A percentile compares a stretch with the other conserved stretches of the same genome.
Evolutionary conservation across 2,888 invertebrate species (phyloP).

Genomic region (Nineta flava): DNA sequence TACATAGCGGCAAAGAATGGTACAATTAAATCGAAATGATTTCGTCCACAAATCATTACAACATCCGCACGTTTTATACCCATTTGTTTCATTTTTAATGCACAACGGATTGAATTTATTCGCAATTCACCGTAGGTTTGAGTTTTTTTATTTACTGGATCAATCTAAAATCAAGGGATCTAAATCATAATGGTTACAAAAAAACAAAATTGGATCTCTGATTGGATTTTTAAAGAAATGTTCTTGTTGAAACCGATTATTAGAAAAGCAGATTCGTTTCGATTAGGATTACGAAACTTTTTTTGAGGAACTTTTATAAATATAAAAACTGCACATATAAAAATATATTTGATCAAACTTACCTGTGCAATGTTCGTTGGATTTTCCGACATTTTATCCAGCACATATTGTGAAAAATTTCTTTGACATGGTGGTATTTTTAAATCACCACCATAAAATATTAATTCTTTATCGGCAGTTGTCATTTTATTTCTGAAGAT

Average conservation of each 20-base stretch:
- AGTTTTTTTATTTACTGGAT: not conserved
- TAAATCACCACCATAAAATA: not conserved
- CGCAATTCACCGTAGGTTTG: not conserved
- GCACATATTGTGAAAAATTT: not conserved
- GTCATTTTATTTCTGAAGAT: no score
- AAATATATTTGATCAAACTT: no score
- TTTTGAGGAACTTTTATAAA: no score
- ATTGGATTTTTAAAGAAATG: no score
- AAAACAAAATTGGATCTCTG: no score
- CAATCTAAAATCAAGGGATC: not conserved
- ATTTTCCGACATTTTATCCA: not conserved
- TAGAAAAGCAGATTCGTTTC: no score
- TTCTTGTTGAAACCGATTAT: no score
- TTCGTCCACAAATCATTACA: not conserved
- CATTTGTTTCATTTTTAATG: not conserved
- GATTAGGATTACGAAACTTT: no score
- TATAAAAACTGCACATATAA: no score
- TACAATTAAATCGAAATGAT: not conserved
- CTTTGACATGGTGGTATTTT: not conserved
- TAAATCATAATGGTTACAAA: not conserved
- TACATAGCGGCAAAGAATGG: not conserved
- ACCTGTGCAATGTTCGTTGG: not conserved
- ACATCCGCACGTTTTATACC: not conserved
- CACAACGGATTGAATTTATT: not conserved
- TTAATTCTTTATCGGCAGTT: not conserved